Evolutionary conservation across 1,140 invertebrate genomes (phyloP).

Genomic region (Plodia interpunctella): DNA sequence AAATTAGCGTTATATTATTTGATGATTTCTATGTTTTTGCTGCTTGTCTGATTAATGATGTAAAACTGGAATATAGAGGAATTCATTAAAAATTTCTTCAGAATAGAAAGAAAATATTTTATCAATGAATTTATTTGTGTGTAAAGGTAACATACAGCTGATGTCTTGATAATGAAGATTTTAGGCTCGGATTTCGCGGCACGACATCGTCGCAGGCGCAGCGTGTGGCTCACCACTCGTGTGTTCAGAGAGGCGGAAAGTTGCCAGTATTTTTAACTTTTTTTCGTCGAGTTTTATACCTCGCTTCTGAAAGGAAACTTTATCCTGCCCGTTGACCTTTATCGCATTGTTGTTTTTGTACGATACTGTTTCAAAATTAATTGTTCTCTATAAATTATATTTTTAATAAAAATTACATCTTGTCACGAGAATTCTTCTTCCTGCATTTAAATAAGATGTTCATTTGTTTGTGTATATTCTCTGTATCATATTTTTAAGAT

Average conservation of each 20-base stretch:
- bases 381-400: conserved; percentile 4
- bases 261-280: neutral
- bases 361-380: neutral
- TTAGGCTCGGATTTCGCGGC: conserved; percentile 39
- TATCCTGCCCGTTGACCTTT: conserved; percentile 25
- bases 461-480: neutral
- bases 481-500: neutral
- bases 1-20: too few relatives aligned
- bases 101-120: too few relatives aligned
- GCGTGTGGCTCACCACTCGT: conserved; percentile 26
- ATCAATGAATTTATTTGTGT: too few relatives aligned
- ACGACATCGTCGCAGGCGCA: too few relatives aligned
- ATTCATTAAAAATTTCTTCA: too few relatives aligned
- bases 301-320: conserved; percentile 22
- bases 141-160: conserved; percentile 25
- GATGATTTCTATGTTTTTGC: too few relatives aligned
- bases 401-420: neutral
- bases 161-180: conserved; percentile 49
- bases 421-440: neutral
- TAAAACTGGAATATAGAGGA: too few relatives aligned
- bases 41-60: too few relatives aligned
- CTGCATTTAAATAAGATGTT: conserved; percentile 1
- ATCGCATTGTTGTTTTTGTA: conserved; percentile 9
- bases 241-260: conserved; percentile 2
- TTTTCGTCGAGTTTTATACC: conserved; percentile 20